A percentile compares a stretch with the other conserved stretches of the same genome.
Evolutionary conservation across 2,113 vertebrate genomes (phyloP).

Genomic region (Gasterosteus nipponicus): DNA sequence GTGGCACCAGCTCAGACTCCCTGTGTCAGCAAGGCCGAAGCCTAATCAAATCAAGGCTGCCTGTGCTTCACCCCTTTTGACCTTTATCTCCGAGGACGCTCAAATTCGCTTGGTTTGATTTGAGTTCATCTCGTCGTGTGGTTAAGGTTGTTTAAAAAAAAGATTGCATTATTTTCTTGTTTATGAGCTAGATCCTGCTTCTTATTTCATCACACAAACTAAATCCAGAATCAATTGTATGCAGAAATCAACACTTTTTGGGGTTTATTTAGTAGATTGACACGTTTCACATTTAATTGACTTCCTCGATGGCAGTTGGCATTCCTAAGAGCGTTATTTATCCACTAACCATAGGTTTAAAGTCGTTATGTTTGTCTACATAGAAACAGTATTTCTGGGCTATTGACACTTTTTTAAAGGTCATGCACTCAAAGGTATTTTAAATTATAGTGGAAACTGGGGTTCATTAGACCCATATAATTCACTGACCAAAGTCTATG

Average conservation of each 20-base stretch:
- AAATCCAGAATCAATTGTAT: not conserved
- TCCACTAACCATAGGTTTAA: not conserved
- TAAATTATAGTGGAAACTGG: not conserved
- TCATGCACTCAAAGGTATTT: not conserved
- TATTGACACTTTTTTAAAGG: not conserved
- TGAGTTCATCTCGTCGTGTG: not conserved
- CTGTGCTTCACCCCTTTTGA: conserved; percentile 32
- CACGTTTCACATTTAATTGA: not conserved
- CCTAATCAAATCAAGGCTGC: conserved; percentile 36
- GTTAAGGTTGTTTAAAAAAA: not conserved
- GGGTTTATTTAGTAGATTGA: not conserved
- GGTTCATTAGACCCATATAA: no score
- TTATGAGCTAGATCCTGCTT: not conserved
- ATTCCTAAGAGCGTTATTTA: not conserved
- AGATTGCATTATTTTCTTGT: not conserved
- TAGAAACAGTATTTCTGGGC: not conserved
- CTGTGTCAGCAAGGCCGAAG: conserved; percentile 37
- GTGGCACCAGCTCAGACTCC: conserved; percentile 14
- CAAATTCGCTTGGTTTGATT: conserved; percentile 1
- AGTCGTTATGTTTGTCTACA: not conserved
- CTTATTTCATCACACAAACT: not conserved
- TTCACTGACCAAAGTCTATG: not conserved
- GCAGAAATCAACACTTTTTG: not conserved
- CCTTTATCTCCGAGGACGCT: conserved; percentile 5
- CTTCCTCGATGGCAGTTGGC: not conserved